phyloP scores from a whole-genome alignment of 2,113 vertebrate species.

The Sisor rabdophorus region DNA sequence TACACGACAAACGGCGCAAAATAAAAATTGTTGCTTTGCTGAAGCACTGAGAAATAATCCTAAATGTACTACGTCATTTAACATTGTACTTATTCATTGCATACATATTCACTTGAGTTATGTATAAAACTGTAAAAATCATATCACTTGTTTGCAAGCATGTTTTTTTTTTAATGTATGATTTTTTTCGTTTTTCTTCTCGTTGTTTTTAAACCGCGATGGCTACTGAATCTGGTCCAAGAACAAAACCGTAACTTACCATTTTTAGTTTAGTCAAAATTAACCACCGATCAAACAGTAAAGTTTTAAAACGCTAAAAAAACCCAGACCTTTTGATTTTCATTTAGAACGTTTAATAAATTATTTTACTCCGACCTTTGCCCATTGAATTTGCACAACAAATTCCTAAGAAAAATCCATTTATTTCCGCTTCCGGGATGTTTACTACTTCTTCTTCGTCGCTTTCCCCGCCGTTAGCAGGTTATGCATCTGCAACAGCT shows the following conservation, averaged over 20 bases:
- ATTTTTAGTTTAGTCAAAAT: neutral
- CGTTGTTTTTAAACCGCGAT: neutral
- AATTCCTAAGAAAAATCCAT: neutral
- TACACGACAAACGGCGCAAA: neutral
- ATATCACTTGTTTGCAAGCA: too few relatives aligned
- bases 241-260: conserved; percentile 15
- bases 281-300: neutral
- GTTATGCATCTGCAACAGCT: too few relatives aligned
- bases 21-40: neutral
- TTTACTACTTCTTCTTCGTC: neutral
- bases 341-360: neutral
- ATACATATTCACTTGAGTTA: too few relatives aligned
- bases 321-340: neutral
- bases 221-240: too few relatives aligned
- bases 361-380: neutral
- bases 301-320: neutral
- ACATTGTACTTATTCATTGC: too few relatives aligned
- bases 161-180: neutral
- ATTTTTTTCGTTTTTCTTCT: neutral
- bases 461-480: neutral
- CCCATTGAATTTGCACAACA: conserved; percentile 21
- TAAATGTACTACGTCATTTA: too few relatives aligned
- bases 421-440: conserved; percentile 29
- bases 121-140: too few relatives aligned
- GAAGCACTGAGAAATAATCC: too few relatives aligned